phyloP scores from a whole-genome alignment of 2,113 vertebrate genomes.

The Rhynchomys soricoides region DNA sequence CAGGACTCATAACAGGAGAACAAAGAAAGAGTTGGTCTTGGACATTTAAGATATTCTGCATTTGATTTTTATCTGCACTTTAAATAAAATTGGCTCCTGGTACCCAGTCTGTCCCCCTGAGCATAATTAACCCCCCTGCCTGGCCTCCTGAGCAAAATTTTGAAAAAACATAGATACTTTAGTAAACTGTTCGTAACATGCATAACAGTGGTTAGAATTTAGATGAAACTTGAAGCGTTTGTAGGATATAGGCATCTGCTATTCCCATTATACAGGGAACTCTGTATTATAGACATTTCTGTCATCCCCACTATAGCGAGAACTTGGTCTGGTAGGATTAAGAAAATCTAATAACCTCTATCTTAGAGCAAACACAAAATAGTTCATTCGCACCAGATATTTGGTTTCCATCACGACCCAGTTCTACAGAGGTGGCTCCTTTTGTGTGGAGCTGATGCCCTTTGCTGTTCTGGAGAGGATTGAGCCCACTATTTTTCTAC shows the following conservation, averaged over 20 bases:
- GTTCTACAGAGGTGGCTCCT: not conserved
- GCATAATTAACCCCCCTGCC: no score
- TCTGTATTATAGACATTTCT: no score
- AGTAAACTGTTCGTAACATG: no score
- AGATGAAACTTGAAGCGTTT: no score
- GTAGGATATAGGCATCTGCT: no score
- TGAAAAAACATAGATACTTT: no score
- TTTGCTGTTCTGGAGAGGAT: not conserved
- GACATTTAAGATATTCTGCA: not conserved
- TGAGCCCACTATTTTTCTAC: not conserved
- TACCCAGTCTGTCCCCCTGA: not conserved
- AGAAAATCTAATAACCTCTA: conserved; percentile 1
- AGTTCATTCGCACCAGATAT: not conserved
- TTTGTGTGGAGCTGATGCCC: not conserved
- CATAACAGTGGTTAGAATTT: no score
- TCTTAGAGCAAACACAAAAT: not conserved
- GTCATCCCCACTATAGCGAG: no score
- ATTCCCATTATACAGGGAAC: no score
- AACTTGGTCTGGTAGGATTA: not conserved
- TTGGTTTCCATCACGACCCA: not conserved
- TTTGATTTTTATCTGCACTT: conserved; percentile 37
- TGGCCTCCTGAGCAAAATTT: no score
- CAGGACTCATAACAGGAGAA: not conserved
- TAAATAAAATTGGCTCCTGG: conserved; percentile 1
- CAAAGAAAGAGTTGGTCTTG: not conserved